Evolutionary conservation across 2,797 vertebrate species (phyloP), one percentile per base, ranked within the genome.

Genomic region (Acanthopagrus latus): DNA sequence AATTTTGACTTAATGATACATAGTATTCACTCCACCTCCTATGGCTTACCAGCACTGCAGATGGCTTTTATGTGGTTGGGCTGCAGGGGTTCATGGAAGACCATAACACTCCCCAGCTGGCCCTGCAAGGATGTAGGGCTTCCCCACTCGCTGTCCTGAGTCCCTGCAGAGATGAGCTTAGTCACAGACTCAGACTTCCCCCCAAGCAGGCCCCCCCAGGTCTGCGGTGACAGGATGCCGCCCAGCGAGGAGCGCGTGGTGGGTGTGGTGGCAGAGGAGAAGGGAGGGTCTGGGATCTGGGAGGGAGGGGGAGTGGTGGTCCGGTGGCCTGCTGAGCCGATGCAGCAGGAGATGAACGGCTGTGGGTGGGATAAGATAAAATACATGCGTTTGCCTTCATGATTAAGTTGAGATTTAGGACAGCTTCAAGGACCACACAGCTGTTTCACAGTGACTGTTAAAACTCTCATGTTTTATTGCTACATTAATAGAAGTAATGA

Each of bases 61-160:
- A 99, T 93, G 41, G 96, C 95, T 92, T 99, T 98, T 74, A 99
- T 90, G 52, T 98, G 97, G 86, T 90, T 86, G 56, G 96, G 93
- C 57, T 97, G 97, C 50, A 99, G 93, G 2, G 96, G 94, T 85
- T 99, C 98, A 21, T 96, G 96, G 64, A 99, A 99, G 74, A 99
- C 91, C 87, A 96, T 96, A 74, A 99, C 97, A 23, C 96, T 96
- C 1, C 97, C 98, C 64, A 99, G 95, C 0, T 99, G 98, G 41
- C 98, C 98, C 89, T 98, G 97, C 83, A 99, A 89, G 21, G 98
- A 99, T 7, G 98, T 99, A 21, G 98, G 98, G 80, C 97, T 97
- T 1, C 98, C 98, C 98, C 98, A 99, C 86, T 99, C 98, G 57
- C 97, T 98, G 93, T 99, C 98, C 88, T 99, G 98, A 20, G 98